Conservation (phyloP, 2,797 vertebrate species). For the Apodemus agrarius region DNA sequence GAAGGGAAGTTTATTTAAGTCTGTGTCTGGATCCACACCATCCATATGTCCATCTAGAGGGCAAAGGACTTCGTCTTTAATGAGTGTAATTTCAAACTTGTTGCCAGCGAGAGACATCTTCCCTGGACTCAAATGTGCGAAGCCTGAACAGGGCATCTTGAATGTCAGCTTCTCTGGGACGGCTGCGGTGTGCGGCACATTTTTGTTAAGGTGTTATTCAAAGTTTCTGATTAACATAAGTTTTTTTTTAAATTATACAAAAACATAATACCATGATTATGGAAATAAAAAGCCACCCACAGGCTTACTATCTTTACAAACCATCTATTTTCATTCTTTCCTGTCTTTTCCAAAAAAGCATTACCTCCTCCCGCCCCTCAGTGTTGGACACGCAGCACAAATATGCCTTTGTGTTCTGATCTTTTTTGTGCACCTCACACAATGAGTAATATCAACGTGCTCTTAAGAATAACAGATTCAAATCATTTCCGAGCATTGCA, state of each 20-base stretch:
- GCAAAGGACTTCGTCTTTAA: slow-evolving; percentile 19
- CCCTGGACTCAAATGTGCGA: not conserved
- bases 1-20: slow-evolving; percentile 26
- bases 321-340: slow-evolving; percentile 81
- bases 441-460: not conserved
- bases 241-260: slow-evolving; percentile 66
- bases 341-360: slow-evolving; percentile 77
- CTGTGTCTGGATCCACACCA: not conserved
- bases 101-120: not conserved
- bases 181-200: not conserved
- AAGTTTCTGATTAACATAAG: slow-evolving; percentile 78
- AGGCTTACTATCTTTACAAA: slow-evolving; percentile 80
- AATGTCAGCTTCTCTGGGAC: slow-evolving; percentile 35
- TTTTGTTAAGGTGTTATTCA: slow-evolving; percentile 72
- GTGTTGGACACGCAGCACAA: slow-evolving; percentile 69
- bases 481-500: slow-evolving; percentile 35
- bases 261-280: slow-evolving; percentile 83
- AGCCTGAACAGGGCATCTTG: not conserved
- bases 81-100: not conserved
- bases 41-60: not conserved
- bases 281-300: slow-evolving; percentile 83
- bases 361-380: slow-evolving; percentile 9
- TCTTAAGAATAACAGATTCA: slow-evolving; percentile 40
- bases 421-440: slow-evolving; percentile 43
- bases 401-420: slow-evolving; percentile 67